These are phyloP conservation scores for Larimichthys crocea DNA, from an alignment of 2,113 vertebrate species.

Conservation along the genomic window DNA sequence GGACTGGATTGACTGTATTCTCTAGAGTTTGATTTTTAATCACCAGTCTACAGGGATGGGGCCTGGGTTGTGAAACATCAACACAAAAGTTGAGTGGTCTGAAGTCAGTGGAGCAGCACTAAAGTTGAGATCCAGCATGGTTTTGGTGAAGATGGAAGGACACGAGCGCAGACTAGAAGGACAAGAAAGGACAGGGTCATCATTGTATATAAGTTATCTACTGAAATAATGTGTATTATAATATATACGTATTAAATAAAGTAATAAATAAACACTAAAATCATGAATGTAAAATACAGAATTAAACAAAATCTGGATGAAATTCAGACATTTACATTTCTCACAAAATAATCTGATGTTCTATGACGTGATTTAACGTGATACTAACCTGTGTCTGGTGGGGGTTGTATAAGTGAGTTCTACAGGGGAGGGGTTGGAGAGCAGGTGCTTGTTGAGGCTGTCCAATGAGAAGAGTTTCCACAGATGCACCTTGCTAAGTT, in stretches of 20 bases:
- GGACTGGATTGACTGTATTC: neutral
- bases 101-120: slow-evolving; percentile 86
- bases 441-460: slow-evolving; percentile 87
- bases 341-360: neutral
- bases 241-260: too few relatives aligned
- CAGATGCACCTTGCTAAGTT: slow-evolving; percentile 85
- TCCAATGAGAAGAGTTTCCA: slow-evolving; percentile 92
- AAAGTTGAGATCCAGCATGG: slow-evolving; percentile 91
- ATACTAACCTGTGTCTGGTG: slow-evolving; percentile 87
- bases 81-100: slow-evolving; percentile 82
- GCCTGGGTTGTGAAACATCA: slow-evolving; percentile 89
- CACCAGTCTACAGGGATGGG: slow-evolving; percentile 90
- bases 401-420: slow-evolving; percentile 87
- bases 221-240: too few relatives aligned
- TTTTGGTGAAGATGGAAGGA: slow-evolving; percentile 84
- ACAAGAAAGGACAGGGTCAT: slow-evolving; percentile 28
- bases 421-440: slow-evolving; percentile 75
- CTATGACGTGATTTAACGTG: neutral
- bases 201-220: too few relatives aligned
- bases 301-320: neutral
- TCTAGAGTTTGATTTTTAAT: slow-evolving; percentile 42
- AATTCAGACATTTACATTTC: neutral
- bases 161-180: slow-evolving; percentile 75
- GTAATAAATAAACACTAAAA: neutral
- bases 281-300: neutral